A percentile compares a stretch with the other conserved stretches of the same genome.
These are phyloP conservation scores for Dascyllus trimaculatus DNA, from an alignment of 2,113 vertebrate genomes.

Conservation along the genomic window DNA sequence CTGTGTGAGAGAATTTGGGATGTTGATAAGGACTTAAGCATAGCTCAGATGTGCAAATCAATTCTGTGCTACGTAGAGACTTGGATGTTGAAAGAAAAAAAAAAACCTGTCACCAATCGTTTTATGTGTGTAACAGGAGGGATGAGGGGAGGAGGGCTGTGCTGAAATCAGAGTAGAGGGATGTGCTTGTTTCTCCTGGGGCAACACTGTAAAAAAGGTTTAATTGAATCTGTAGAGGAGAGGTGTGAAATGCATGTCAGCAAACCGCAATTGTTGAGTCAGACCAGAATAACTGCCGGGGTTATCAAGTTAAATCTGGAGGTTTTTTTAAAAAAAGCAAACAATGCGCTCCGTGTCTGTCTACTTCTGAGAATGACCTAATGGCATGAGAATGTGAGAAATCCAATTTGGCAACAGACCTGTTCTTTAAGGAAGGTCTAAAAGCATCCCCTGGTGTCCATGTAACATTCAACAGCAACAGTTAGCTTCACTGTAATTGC, in stretches of 20 bases:
- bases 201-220: constrained; percentile 52
- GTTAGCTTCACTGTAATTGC: not conserved
- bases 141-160: constrained; percentile 4
- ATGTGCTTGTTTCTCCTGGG: constrained; percentile 42
- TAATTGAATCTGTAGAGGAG: constrained; percentile 69
- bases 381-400: constrained; percentile 12
- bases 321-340: not conserved
- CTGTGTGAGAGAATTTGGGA: constrained; percentile 42
- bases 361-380: not conserved
- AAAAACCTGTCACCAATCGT: constrained; percentile 29
- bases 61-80: constrained; percentile 35
- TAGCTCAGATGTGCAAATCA: constrained; percentile 46
- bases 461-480: not conserved
- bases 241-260: constrained; percentile 69
- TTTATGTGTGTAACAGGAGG: constrained; percentile 43
- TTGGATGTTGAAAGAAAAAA: constrained; percentile 6
- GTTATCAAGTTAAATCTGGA: constrained; percentile 17
- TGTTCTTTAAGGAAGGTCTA: not conserved
- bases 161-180: not conserved
- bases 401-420: not conserved
- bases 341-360: not conserved
- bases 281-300: constrained; percentile 11
- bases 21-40: constrained; percentile 36
- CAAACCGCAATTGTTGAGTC: constrained; percentile 49
- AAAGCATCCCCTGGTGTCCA: not conserved